A percentile compares a stretch with the other conserved stretches of the same genome.
Conservation (phyloP, 2,888 invertebrate genomes). For the Cryptosula pallasiana region DNA sequence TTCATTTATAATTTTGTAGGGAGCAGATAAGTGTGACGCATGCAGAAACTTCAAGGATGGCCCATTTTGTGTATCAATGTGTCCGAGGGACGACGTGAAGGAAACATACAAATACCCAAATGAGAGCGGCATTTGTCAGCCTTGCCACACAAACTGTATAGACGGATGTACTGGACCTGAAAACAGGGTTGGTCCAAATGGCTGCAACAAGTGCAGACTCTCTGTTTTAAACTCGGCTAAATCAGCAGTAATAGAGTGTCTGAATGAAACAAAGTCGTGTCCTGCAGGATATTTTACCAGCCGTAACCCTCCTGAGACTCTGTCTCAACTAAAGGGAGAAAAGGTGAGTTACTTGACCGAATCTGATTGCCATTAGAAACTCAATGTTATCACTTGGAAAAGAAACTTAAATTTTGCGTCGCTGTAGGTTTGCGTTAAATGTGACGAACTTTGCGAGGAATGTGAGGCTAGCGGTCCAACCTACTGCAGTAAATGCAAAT, state of each 20-base stretch:
- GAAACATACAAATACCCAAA: slow-evolving; percentile 63
- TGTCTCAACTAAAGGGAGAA: background rate
- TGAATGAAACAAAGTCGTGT: slow-evolving; percentile 55
- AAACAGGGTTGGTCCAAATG: slow-evolving; percentile 73
- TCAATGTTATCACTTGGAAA: no score
- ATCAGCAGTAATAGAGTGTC: slow-evolving; percentile 16
- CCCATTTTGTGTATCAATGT: slow-evolving; percentile 77
- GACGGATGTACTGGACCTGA: slow-evolving; percentile 80
- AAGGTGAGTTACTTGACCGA: no score
- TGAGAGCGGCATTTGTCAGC: slow-evolving; percentile 68
- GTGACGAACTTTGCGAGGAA: slow-evolving; percentile 80
- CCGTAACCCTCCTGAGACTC: slow-evolving; percentile 1
- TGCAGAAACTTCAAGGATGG: slow-evolving; percentile 84
- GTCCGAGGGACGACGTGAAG: slow-evolving; percentile 63
- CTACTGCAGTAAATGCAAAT: slow-evolving; percentile 81
- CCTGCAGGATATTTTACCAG: slow-evolving; percentile 60
- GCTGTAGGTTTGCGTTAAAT: slow-evolving; percentile 72
- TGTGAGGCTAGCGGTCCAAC: slow-evolving; percentile 80
- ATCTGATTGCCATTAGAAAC: no score
- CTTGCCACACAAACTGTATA: slow-evolving; percentile 80
- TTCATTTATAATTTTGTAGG: slow-evolving; percentile 47
- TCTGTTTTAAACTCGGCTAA: slow-evolving; percentile 68
- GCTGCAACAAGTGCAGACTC: slow-evolving; percentile 84
- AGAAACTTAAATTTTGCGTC: no score
- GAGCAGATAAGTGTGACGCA: slow-evolving; percentile 74